Evolutionary conservation across 2,113 vertebrate species (phyloP).

Genomic region (Trichechus manatus): DNA sequence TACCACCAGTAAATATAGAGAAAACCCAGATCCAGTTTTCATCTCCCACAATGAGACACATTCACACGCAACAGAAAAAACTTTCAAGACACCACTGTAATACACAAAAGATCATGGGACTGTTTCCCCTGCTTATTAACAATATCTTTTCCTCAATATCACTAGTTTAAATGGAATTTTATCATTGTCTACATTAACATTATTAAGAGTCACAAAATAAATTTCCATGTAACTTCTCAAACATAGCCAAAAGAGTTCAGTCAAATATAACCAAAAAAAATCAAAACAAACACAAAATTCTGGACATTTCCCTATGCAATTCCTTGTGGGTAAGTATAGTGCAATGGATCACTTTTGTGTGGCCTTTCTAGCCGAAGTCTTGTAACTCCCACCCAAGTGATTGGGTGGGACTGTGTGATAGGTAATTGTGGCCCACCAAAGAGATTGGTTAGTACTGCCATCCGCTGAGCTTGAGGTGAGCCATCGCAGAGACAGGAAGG

Average conservation of each 20-base stretch:
- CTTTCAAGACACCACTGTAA: neutral
- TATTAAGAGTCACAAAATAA: neutral
- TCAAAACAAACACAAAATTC: neutral
- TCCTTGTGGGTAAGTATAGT: neutral
- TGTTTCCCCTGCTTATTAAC: neutral
- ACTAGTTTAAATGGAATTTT: neutral
- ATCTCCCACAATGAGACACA: neutral
- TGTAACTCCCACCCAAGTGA: too few species aligned
- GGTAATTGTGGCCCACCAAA: too few species aligned
- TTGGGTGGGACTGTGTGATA: too few species aligned
- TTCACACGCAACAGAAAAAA: neutral
- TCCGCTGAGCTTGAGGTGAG: too few species aligned
- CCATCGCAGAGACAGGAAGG: too few species aligned
- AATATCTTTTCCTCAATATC: neutral
- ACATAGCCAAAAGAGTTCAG: neutral
- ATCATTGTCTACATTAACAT: conserved; percentile 25
- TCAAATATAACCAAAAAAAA: neutral
- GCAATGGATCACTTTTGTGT: too few species aligned
- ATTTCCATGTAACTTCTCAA: neutral
- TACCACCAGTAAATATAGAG: neutral
- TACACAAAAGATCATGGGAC: neutral
- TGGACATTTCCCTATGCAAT: neutral
- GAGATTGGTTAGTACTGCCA: too few species aligned
- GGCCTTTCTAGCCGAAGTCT: too few species aligned
- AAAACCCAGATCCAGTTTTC: neutral